Evolutionary conservation across 2,113 vertebrate genomes (phyloP), one percentile per base, ranked within the genome.

Genomic region (Saimiri boliviensis): DNA sequence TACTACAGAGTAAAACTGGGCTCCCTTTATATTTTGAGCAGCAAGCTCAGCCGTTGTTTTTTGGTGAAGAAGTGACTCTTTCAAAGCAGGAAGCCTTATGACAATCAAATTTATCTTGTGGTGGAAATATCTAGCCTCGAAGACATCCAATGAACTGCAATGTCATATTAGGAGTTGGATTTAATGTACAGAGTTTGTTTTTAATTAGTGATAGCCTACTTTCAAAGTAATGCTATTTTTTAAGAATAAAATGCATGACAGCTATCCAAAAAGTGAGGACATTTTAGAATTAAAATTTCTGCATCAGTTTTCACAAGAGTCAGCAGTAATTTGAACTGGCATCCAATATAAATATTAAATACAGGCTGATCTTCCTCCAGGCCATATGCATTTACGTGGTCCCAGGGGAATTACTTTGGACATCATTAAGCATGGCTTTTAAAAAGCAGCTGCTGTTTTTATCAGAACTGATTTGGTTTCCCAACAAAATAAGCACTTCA

Each of bases 291-390:
- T 90, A 89, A 27, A 98, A 93, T 97, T 98, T 96, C 93, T 97
- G 91, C 89, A 93, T 91, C 79, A 93, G 88, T 98, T 98, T 98
- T 96, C 52, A 96, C 91, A 96, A 66, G 52, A 97, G 60, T 63
- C 63, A 93, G 47, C 42, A 86, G 68, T 97, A 83, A 97, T 94
- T 35, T 91, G 70, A 98, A 95, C 85, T 88, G 97, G 86, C 97
- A 90, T 97, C 93, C 93, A 98, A 97, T 92, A 94, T 98, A 94
- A 98, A 97, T 96, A 95, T 97, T 98, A 97, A 97, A 98, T n/a
- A 92, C 9, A 79, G 54, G 35, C 0, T 37, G 86, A 94, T 97
- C 97, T 98, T 87, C 94, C 96, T 98, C 86, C 97, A 88, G 95
- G 96, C 89, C 86, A 97, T 98, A 89, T 94, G 86, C 86, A 87